Conservation (phyloP, 2,888 invertebrate genomes). For the Electrophaes corylata region DNA sequence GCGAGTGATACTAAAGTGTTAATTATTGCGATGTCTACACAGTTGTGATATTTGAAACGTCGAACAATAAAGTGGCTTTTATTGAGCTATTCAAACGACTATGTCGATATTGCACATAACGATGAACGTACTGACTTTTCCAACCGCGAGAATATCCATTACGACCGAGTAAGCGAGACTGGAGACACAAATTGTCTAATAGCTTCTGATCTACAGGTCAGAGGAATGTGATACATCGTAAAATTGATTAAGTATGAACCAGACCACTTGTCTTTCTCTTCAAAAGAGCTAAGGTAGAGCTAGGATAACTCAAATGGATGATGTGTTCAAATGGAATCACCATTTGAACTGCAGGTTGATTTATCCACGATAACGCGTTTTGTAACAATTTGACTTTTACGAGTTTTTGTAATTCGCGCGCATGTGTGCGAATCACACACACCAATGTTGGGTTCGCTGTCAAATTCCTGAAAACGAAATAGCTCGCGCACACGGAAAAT, state of each 20-base stretch:
- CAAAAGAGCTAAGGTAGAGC: too few relatives aligned
- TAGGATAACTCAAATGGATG: too few relatives aligned
- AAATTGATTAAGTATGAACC: neutral
- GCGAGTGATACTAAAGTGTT: neutral
- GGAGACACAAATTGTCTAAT: neutral
- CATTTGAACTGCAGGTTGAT: too few relatives aligned
- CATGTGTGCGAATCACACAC: too few relatives aligned
- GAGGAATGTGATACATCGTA: neutral
- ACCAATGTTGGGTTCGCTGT: too few relatives aligned
- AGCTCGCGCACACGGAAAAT: too few relatives aligned
- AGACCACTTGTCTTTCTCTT: too few relatives aligned
- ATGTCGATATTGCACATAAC: slow-evolving; percentile 9
- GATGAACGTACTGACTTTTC: slow-evolving; percentile 6
- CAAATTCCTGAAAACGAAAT: too few relatives aligned
- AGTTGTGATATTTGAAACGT: slow-evolving; percentile 44
- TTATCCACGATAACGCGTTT: too few relatives aligned
- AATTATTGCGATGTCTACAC: slow-evolving; percentile 5
- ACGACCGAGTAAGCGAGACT: slow-evolving; percentile 12
- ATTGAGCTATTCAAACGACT: slow-evolving; percentile 39
- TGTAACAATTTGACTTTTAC: too few relatives aligned
- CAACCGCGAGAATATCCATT: slow-evolving; percentile 10
- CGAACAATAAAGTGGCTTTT: slow-evolving; percentile 47
- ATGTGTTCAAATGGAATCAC: too few relatives aligned
- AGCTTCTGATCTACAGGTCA: neutral
- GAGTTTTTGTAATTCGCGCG: too few relatives aligned